Conservation (phyloP, 2,797 vertebrate species). For the Hypotaenidia okinawae region DNA sequence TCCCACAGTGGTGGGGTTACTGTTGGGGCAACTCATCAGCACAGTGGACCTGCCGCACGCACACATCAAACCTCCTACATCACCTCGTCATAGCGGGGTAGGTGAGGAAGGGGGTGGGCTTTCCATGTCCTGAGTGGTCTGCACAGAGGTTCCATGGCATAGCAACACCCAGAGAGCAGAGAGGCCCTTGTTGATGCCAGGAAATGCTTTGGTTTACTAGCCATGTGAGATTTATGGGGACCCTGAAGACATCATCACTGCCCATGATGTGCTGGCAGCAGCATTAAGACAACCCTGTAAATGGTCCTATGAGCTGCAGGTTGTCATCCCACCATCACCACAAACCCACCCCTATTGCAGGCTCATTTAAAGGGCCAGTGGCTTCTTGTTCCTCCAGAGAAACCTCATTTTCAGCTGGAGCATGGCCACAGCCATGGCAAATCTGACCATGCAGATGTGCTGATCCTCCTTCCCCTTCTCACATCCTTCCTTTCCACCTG, state of each 20-base stretch:
- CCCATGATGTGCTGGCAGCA: background rate
- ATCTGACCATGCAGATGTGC: background rate
- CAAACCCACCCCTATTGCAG: constrained; percentile 11
- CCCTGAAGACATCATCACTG: background rate
- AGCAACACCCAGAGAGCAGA: background rate
- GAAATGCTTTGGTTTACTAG: background rate
- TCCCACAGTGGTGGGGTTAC: fast-evolving
- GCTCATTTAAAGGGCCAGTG: background rate
- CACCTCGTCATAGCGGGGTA: background rate
- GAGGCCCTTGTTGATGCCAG: too few relatives aligned
- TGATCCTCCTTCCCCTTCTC: too few relatives aligned
- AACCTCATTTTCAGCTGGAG: background rate
- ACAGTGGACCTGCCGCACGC: background rate
- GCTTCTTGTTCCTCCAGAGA: constrained; percentile 15
- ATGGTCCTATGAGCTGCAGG: background rate
- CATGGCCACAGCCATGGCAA: background rate
- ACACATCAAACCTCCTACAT: fast-evolving
- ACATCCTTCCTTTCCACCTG: too few relatives aligned
- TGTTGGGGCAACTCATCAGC: background rate
- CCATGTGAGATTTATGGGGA: constrained; percentile 6
- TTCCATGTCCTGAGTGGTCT: background rate
- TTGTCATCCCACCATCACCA: constrained; percentile 2
- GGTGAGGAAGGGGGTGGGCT: background rate
- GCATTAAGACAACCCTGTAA: background rate
- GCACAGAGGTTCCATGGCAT: background rate